Evolutionary conservation across 2,888 invertebrate genomes (phyloP).

Genomic region (Cephonodes hylas): DNA sequence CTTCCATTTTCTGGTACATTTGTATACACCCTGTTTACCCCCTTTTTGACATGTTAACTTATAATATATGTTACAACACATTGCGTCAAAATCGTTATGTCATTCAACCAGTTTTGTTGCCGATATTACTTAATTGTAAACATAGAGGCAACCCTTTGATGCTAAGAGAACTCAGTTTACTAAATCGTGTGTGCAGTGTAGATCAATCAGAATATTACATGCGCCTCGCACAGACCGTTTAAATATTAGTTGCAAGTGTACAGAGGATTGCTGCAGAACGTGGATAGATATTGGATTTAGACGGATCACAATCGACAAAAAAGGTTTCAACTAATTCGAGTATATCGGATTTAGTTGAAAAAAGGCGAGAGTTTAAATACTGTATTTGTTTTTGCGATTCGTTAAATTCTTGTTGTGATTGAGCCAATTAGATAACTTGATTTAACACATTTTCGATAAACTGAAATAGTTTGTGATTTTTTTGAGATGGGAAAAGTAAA

Average conservation of each 20-base stretch:
- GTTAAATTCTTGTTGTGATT: too few relatives aligned
- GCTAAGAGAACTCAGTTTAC: neutral
- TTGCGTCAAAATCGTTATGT: neutral
- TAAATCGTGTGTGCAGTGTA: neutral
- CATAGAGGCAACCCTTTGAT: neutral
- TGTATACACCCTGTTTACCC: neutral
- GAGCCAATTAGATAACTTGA: too few relatives aligned
- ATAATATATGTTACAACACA: neutral
- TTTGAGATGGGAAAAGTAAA: too few relatives aligned
- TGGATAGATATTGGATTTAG: too few relatives aligned
- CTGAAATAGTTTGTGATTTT: too few relatives aligned
- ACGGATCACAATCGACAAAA: too few relatives aligned
- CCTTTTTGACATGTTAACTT: neutral
- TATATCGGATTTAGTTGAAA: too few relatives aligned
- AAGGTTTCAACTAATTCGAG: too few relatives aligned
- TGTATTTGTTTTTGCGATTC: too few relatives aligned
- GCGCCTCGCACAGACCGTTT: neutral
- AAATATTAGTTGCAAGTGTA: neutral
- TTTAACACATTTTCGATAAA: too few relatives aligned
- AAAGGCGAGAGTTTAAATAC: too few relatives aligned
- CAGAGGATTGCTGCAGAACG: too few relatives aligned
- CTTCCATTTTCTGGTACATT: neutral
- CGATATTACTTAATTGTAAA: neutral
- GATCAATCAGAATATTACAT: conserved; percentile 4
- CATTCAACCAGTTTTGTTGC: neutral